Percentiles rank a stretch among this genome's conserved stretches.
Evolutionary conservation across 2,888 invertebrate species (phyloP).

Genomic region (Machimus rusticus): DNA sequence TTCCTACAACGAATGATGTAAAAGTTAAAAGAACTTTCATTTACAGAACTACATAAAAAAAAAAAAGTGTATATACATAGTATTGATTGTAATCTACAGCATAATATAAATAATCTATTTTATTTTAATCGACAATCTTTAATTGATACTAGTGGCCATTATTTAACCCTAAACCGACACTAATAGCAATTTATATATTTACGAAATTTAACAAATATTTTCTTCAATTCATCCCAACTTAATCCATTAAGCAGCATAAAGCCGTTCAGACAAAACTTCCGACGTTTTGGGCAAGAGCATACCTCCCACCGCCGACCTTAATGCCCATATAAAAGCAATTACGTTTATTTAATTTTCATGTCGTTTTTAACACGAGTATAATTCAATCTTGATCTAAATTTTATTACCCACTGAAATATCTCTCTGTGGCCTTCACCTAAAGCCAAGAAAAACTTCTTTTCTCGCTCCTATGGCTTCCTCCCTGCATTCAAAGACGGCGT

Average conservation of each 20-base stretch:
- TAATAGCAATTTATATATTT: not conserved
- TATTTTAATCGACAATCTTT: not conserved
- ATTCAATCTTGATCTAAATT: conserved; percentile 22
- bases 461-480: not conserved
- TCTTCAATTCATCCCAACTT: not conserved
- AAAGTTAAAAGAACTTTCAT: no score
- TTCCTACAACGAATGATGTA: no score
- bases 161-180: no score
- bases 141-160: not conserved
- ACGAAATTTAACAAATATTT: not conserved
- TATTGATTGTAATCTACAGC: no score
- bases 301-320: not conserved
- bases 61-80: no score
- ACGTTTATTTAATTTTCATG: not conserved
- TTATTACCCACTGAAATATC: not conserved
- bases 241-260: not conserved
- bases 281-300: not conserved
- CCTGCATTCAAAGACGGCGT: not conserved
- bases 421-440: conserved; percentile 22
- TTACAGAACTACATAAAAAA: no score
- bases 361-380: not conserved
- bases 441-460: not conserved
- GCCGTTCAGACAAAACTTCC: not conserved
- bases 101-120: no score
- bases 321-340: not conserved